These are phyloP conservation scores for Manduca sexta DNA, from an alignment of 1,140 invertebrate genomes.

Conservation along the genomic window DNA sequence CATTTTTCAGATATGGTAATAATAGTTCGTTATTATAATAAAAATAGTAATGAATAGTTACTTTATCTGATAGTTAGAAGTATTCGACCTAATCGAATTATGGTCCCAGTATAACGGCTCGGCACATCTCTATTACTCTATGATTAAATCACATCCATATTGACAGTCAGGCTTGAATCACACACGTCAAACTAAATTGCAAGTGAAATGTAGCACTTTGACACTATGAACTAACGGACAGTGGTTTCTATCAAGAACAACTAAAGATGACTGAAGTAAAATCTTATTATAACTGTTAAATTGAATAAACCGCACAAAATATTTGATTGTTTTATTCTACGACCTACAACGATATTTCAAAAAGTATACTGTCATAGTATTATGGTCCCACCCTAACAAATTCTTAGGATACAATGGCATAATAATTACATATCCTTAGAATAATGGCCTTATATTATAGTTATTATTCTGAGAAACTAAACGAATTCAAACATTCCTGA, in stretches of 20 bases:
- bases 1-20: background rate
- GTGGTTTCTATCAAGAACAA: constrained; percentile 27
- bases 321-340: constrained; percentile 40
- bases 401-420: too few relatives aligned
- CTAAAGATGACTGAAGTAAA: constrained; percentile 68
- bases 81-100: background rate
- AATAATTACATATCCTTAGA: too few relatives aligned
- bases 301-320: constrained; percentile 71
- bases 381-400: too few relatives aligned
- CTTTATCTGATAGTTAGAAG: too few relatives aligned
- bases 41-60: too few relatives aligned
- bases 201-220: constrained; percentile 1
- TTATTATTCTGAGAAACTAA: too few relatives aligned
- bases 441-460: too few relatives aligned
- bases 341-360: background rate
- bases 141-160: background rate
- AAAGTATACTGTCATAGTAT: too few relatives aligned
- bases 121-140: background rate
- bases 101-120: background rate
- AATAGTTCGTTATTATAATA: background rate
- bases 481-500: too few relatives aligned
- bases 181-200: background rate
- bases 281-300: constrained; percentile 68
- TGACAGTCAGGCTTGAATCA: constrained; percentile 12
- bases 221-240: constrained; percentile 3